Evolutionary conservation across 2,797 vertebrate species (phyloP).

Genomic region (Phoebastria nigripes): DNA sequence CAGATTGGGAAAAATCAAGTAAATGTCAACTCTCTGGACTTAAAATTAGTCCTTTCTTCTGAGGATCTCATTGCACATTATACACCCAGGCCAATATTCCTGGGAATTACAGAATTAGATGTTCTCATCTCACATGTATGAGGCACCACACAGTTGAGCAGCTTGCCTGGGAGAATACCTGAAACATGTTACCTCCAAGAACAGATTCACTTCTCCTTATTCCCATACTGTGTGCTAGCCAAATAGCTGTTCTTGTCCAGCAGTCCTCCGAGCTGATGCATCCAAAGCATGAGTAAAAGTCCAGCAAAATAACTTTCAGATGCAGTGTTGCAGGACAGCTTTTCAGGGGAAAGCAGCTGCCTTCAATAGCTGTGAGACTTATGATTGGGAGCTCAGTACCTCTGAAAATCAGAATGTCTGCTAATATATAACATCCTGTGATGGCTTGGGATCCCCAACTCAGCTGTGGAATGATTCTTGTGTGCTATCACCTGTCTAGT

Average conservation of each 20-base stretch:
- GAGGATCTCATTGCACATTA: not conserved
- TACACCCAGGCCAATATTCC: not conserved
- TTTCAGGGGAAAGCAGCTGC: not conserved
- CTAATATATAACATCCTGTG: not conserved
- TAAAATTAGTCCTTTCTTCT: slow-evolving; percentile 25
- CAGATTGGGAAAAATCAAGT: slow-evolving; percentile 52
- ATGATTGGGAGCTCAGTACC: not conserved
- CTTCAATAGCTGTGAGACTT: not conserved
- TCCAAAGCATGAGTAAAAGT: not conserved
- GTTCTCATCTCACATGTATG: not conserved
- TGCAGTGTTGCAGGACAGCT: not conserved
- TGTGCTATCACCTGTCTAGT: not conserved
- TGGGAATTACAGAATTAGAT: not conserved
- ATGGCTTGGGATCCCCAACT: not conserved
- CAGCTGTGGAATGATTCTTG: not conserved
- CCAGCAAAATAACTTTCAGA: not conserved
- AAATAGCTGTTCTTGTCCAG: not conserved
- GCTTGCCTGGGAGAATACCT: not conserved
- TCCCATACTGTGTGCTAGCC: not conserved
- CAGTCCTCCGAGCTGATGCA: not conserved
- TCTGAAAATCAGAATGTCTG: not conserved
- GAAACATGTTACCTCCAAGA: not conserved
- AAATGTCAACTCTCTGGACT: slow-evolving; percentile 47
- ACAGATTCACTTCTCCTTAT: not conserved
- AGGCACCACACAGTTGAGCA: not conserved